Evolutionary conservation across 64 coral and sea anemone genomes (phyloP).

Genomic region (Pocillopora damicornis): DNA sequence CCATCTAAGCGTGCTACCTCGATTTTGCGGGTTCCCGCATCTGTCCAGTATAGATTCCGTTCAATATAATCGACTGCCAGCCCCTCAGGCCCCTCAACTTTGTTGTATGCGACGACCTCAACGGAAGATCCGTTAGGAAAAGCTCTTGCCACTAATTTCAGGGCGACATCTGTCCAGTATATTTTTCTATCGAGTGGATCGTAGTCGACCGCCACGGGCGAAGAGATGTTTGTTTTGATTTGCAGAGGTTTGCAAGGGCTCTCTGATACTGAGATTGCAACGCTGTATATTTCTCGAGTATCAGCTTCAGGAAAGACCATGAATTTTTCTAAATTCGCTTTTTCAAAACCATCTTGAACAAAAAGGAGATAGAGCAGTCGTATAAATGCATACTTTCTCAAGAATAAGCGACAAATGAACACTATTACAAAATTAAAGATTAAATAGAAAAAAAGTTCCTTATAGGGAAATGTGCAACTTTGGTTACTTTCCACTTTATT

Average conservation of each 20-base stretch:
- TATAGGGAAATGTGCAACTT: no score
- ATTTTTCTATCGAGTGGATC: conserved; percentile 39
- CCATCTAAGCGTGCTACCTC: conserved; percentile 63
- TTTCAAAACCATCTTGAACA: neutral
- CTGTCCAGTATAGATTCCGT: conserved; percentile 78
- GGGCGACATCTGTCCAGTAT: conserved; percentile 61
- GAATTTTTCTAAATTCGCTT: conserved; percentile 21
- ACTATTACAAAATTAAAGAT: no score
- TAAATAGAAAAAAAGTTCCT: no score
- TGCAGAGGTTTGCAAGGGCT: conserved; percentile 9
- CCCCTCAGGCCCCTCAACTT: conserved; percentile 47
- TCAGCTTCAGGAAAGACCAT: conserved; percentile 41
- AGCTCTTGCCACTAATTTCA: conserved; percentile 27
- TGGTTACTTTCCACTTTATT: no score
- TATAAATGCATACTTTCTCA: no score
- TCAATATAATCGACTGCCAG: conserved; percentile 64
- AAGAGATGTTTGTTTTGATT: conserved; percentile 15
- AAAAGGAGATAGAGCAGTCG: neutral
- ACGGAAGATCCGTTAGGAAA: conserved; percentile 28
- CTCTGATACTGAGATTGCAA: conserved; percentile 17
- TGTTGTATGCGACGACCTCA: conserved; percentile 39
- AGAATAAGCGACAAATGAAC: no score
- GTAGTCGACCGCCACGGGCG: conserved; percentile 50
- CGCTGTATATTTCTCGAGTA: conserved; percentile 33
- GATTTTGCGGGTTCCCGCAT: conserved; percentile 41